Evolutionary conservation across 1,140 invertebrate species (phyloP), one percentile per base, ranked within the genome.

Genomic region (Polypedilum vanderplanki): DNA sequence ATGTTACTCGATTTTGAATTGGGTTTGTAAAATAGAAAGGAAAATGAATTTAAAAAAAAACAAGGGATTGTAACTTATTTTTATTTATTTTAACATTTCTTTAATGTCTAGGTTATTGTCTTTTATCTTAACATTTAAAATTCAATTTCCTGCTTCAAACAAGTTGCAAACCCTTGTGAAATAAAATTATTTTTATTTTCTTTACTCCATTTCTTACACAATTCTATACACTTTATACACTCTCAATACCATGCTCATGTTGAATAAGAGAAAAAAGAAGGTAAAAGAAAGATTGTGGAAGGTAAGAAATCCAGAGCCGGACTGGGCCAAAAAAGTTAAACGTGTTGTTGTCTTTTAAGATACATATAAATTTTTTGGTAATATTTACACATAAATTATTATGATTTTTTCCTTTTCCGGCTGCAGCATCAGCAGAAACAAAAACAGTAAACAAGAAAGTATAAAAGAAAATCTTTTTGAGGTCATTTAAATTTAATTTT

Each of bases 231-330:
- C 24, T 3, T 5, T 33, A 33, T 33, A 33, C 24, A 33, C 1
- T 3, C 24, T 33, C 24, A 33, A 33, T 33, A 33, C 5, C 24
- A 33, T 33, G 5, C 24, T 33, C 1, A 33, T 33, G 24, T 33
- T 33, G 24, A 33, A 33, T 46, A 46, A 46, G 41, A 57, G 12
- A n/a, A 57, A 57, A n/a, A 57, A 57, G 46, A 57, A 57, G 46
- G 46, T 57, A 57, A n/a, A n/a, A 57, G 46, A 57, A 57, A 57
- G 46, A 57, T 57, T 57, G 46, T 57, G 46, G 46, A 57, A 57
- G 46, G 46, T 57, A 57, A 57, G 46, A 57, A 57, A 57, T 57
- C n/a, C 12, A 57, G n/a, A 57, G 12, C n/a, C 12, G n/a, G n/a
- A 15, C 9, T 57, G 3, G 46, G 41, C 41, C 41, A 57, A 4